phyloP scores from a whole-genome alignment of 2,113 vertebrate genomes.

The Rhinopithecus roxellana region DNA sequence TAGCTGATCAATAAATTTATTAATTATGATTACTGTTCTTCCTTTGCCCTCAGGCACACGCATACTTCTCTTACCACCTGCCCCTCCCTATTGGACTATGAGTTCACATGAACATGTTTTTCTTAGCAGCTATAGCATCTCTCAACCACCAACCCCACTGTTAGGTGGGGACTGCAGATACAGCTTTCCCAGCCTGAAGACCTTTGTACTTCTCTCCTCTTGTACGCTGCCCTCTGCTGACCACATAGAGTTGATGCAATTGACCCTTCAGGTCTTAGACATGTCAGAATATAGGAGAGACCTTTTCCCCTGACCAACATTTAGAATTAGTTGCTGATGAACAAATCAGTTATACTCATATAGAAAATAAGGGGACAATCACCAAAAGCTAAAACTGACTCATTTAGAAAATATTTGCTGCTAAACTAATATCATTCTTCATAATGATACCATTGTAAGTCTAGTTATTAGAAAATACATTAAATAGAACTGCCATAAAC shows the following conservation, averaged over 20 bases:
- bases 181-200: background rate
- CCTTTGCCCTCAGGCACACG: background rate
- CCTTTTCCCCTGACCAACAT: background rate
- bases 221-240: slow-evolving; percentile 40
- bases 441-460: background rate
- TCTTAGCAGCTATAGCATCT: background rate
- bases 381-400: background rate
- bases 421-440: background rate
- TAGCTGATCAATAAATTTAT: background rate
- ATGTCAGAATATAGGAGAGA: background rate
- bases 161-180: background rate
- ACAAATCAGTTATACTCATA: background rate
- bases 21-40: background rate
- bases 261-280: background rate
- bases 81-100: background rate
- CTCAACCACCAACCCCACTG: background rate
- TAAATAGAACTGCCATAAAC: slow-evolving; percentile 15
- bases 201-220: background rate
- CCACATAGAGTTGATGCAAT: background rate
- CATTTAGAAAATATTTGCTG: slow-evolving; percentile 37
- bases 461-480: slow-evolving; percentile 35
- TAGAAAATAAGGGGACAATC: background rate
- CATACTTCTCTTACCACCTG: background rate
- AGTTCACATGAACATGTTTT: background rate
- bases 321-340: background rate